phyloP scores from a whole-genome alignment of 2,888 invertebrate species.

The Sclerodermus sp. region DNA sequence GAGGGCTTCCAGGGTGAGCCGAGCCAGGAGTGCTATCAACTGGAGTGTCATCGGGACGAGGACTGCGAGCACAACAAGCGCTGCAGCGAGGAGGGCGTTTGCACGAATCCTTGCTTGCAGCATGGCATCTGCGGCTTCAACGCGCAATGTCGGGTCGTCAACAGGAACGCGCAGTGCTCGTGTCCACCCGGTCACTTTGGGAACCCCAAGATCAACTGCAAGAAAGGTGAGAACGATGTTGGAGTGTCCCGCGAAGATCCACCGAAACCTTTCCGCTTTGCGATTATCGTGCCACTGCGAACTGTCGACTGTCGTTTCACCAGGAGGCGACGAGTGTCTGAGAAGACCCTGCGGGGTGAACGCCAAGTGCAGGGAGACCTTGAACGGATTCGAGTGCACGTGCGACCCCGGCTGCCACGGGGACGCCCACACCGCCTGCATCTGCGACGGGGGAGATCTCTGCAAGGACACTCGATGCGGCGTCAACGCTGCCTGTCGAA shows the following conservation, averaged over 20 bases:
- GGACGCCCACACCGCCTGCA: conserved; percentile 78
- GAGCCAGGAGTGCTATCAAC: conserved; percentile 71
- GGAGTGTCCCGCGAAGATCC: too few species aligned
- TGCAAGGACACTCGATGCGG: conserved; percentile 82
- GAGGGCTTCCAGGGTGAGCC: conserved; percentile 85
- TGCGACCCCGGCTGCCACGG: conserved; percentile 81
- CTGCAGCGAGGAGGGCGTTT: conserved; percentile 71
- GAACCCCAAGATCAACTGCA: conserved; percentile 71
- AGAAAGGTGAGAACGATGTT: conserved; percentile 57
- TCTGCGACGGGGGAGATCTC: conserved; percentile 73
- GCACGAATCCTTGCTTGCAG: conserved; percentile 81
- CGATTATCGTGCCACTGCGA: too few species aligned
- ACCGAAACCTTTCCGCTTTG: neutral
- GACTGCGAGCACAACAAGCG: conserved; percentile 79
- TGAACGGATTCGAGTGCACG: conserved; percentile 78
- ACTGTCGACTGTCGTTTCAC: too few species aligned
- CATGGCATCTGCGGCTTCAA: conserved; percentile 78
- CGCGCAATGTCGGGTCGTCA: conserved; percentile 80
- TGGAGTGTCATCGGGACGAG: conserved; percentile 74
- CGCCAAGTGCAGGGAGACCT: conserved; percentile 77
- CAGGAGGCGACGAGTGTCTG: conserved; percentile 72
- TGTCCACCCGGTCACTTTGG: conserved; percentile 76
- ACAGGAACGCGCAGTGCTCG: conserved; percentile 74
- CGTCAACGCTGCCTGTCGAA: conserved; percentile 77
- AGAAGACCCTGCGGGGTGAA: conserved; percentile 84